A percentile compares a stretch with the other conserved stretches of the same genome.
These are phyloP conservation scores for Troides helena DNA, from an alignment of 2,888 invertebrate genomes.

Conservation along the genomic window DNA sequence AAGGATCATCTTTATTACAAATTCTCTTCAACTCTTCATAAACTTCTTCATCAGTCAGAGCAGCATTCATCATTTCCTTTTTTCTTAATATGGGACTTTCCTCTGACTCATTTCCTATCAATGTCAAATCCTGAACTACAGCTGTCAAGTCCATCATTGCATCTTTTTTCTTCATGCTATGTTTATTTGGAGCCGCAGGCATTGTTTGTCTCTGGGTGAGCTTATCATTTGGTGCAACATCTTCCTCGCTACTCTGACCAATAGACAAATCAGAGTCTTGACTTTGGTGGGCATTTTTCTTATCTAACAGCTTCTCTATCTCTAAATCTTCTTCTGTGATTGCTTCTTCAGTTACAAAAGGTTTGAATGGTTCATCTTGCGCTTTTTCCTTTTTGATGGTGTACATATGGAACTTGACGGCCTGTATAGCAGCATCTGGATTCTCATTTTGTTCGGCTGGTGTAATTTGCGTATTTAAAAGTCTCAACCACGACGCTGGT, in stretches of 20 bases:
- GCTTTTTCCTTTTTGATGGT: conserved; percentile 91
- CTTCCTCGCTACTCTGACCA: conserved; percentile 79
- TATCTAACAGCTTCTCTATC: conserved; percentile 87
- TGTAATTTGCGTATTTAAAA: conserved; percentile 91
- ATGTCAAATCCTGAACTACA: conserved; percentile 66
- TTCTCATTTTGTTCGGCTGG: conserved; percentile 93
- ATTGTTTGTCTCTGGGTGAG: conserved; percentile 75
- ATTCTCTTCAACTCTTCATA: conserved; percentile 88
- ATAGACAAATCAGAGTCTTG: conserved; percentile 78
- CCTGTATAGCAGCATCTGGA: conserved; percentile 93
- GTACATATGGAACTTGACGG: conserved; percentile 94
- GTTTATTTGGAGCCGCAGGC: conserved; percentile 76
- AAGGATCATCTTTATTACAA: conserved; percentile 91
- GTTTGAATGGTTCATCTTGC: conserved; percentile 86
- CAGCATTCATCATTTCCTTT: conserved; percentile 78
- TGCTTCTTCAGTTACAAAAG: conserved; percentile 88
- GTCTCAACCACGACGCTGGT: conserved; percentile 89
- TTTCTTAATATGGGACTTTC: conserved; percentile 82
- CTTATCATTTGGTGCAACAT: conserved; percentile 64
- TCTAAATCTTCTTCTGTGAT: conserved; percentile 91
- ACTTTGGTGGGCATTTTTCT: conserved; percentile 86
- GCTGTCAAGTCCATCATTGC: conserved; percentile 58
- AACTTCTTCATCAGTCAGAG: conserved; percentile 85
- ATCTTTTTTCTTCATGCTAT: conserved; percentile 65
- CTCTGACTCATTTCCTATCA: conserved; percentile 68